phyloP scores from a whole-genome alignment of 2,888 invertebrate species.

The Allacma fusca region DNA sequence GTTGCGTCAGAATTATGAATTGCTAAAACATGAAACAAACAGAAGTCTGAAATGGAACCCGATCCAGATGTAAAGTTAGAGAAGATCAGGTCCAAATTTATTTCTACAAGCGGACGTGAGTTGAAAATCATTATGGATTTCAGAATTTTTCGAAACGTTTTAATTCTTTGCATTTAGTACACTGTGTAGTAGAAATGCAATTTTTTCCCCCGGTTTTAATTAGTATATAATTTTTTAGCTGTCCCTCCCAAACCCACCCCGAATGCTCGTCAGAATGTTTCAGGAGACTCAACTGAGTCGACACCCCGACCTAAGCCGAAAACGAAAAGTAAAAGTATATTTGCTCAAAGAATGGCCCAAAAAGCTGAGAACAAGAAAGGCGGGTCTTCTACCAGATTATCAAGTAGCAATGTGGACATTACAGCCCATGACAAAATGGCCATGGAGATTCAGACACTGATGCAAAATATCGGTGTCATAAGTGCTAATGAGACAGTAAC shows the following conservation, averaged over 20 bases:
- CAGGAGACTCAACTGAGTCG: background rate
- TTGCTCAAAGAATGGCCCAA: slow-evolving; percentile 43
- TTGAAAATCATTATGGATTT: background rate
- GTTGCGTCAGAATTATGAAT: no score
- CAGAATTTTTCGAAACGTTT: no score
- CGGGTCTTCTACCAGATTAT: background rate
- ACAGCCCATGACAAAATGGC: background rate
- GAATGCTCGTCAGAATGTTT: no score
- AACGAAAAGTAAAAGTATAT: slow-evolving; percentile 19
- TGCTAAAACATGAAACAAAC: no score
- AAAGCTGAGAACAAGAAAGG: background rate
- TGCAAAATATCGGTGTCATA: slow-evolving; percentile 13
- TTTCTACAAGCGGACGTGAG: slow-evolving; percentile 39
- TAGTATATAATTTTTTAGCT: background rate
- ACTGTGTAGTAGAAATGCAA: no score
- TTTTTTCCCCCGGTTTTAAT: no score
- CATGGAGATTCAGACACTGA: slow-evolving; percentile 19
- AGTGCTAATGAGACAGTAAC: slow-evolving; percentile 16
- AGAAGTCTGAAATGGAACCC: no score
- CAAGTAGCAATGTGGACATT: no score
- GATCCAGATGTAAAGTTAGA: background rate
- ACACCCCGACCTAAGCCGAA: no score
- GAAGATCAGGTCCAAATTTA: slow-evolving; percentile 13
- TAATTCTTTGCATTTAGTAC: no score
- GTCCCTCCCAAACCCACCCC: no score